Base-by-base conservation (phyloP, 2,797 vertebrate genomes). In the Morus bassanus region DNA sequence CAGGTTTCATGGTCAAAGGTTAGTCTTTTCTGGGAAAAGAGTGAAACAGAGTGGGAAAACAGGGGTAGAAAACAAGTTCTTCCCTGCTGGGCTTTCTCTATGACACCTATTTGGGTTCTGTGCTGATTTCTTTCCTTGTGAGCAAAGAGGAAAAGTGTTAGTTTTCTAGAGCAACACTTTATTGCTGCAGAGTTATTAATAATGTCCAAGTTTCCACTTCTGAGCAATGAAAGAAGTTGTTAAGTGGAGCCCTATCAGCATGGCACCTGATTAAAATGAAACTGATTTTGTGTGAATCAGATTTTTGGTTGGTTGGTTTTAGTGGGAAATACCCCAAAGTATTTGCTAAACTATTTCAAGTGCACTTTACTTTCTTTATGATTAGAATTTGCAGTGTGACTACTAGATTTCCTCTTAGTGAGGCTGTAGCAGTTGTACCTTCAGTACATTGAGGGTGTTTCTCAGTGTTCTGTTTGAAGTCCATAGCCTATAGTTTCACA, bases 341-440 rank as follows among this genome's bases (percentile, higher is more conserved):
- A 8, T 69, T 70, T 39, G 12, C 53, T 61, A 13, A 85, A 41
- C 8, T 70, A 13, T 41, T 88, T 65, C 43, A 72, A 74, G 56
- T 43, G 18, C 24, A 53, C 15, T 45, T 30, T 85, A n/a, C 24
- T 68, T 87, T 45, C 25, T 35, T 64, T 41, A 23, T 11, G 0
- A 54, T 59, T 39, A 50, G 43, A 63, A 48, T 59, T 61, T 65
- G 9, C 11, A 50, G 14, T 8, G 16, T 69, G 27, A 35, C 37
- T 82, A 50, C 46, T 79, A 35, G 45, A 43, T 61, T 78, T 67
- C 17, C 25, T 75, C 43, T 18, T 48, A 27, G 37, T 45, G 16
- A 48, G 13, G 9, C 31, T 57, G 31, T 19, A 79, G 51, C 28
- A 30, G 10, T 25, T 59, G 4, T 60, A 21, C 0, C 0, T 57